A percentile compares a stretch with the other conserved stretches of the same genome.
phyloP scores from a whole-genome alignment of 2,113 vertebrate genomes.

The Tauraco erythrolophus region DNA sequence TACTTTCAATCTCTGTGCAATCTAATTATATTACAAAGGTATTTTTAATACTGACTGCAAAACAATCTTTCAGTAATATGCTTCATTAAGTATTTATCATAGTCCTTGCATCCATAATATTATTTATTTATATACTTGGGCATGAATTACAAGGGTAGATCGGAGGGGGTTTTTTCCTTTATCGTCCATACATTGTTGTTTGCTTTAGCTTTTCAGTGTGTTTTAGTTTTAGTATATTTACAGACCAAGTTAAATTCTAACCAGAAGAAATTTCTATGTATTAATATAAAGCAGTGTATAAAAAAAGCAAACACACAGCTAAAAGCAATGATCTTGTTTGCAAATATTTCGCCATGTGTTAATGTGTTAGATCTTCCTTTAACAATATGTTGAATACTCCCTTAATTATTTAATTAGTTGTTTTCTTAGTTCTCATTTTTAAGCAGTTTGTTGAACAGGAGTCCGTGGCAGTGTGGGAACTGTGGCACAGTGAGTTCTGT shows the following conservation, averaged over 20 bases:
- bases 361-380: neutral
- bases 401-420: neutral
- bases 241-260: conserved; percentile 52
- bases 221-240: conserved; percentile 32
- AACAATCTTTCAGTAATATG: conserved; percentile 59
- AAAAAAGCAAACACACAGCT: neutral
- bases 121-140: conserved; percentile 58
- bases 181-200: conserved; percentile 65
- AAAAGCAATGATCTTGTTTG: neutral
- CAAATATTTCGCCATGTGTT: neutral
- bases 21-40: conserved; percentile 72
- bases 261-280: conserved; percentile 54
- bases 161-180: neutral
- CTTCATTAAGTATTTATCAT: conserved; percentile 69
- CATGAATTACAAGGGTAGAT: neutral
- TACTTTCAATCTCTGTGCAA: conserved; percentile 9
- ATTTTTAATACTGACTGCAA: conserved; percentile 68
- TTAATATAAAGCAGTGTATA: neutral
- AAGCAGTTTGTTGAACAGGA: neutral
- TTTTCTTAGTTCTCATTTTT: neutral
- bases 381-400: neutral
- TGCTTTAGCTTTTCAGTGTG: conserved; percentile 5
- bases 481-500: neutral
- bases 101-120: conserved; percentile 47
- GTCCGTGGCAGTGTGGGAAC: neutral